Conservation (phyloP, 1,140 invertebrate species). For the Drosophila nebulosa region DNA sequence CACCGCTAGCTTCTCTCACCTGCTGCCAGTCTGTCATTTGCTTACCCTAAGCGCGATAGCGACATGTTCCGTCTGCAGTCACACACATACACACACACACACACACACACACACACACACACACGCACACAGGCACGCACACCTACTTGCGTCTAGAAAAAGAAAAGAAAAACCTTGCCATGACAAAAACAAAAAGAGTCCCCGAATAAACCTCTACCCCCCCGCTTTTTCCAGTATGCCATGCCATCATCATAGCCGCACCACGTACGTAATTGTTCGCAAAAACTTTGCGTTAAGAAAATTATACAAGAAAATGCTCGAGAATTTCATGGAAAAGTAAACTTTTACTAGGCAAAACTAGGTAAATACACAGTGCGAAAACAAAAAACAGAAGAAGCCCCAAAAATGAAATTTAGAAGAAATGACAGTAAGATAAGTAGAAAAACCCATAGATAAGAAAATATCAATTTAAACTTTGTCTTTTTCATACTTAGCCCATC, state of each 20-base stretch:
- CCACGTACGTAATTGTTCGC: conserved; percentile 57
- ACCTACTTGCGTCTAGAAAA: conserved; percentile 7
- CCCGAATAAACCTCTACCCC: neutral
- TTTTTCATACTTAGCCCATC: no score
- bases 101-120: neutral
- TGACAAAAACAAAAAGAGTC: neutral
- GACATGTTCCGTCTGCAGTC: conserved; percentile 51
- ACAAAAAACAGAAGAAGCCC: no score
- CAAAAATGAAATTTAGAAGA: no score
- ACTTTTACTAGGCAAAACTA: conserved; percentile 1
- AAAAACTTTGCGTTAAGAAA: conserved; percentile 52
- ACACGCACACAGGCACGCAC: neutral
- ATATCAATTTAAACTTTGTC: no score
- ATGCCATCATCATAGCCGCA: neutral
- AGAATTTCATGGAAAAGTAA: conserved; percentile 30
- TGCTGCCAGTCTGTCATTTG: conserved; percentile 49
- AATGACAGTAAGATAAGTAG: no score
- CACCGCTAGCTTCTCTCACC: no score
- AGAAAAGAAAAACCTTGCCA: neutral
- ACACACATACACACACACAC: neutral
- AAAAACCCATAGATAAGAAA: no score
- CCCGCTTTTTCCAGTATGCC: neutral
- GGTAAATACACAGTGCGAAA: neutral
- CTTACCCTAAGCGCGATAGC: conserved; percentile 44
- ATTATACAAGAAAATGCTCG: conserved; percentile 43